Evolutionary conservation across 2,797 vertebrate species (phyloP).

Genomic region (Neoniphon sammara): DNA sequence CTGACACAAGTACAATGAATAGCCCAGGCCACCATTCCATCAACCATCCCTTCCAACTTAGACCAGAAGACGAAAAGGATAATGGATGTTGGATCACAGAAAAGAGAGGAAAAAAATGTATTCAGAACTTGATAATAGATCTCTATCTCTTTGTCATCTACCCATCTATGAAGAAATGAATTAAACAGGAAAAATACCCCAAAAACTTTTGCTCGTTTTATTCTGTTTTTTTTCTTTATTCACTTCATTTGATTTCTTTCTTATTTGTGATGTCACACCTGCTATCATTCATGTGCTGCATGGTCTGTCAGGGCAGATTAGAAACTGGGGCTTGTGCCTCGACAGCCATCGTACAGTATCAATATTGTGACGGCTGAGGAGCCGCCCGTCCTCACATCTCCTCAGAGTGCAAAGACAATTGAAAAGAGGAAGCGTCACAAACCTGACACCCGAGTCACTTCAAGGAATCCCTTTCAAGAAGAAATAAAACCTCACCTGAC

Average conservation of each 20-base stretch:
- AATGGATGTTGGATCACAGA: constrained; percentile 58
- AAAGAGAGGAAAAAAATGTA: constrained; percentile 28
- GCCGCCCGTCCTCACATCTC: constrained; percentile 83
- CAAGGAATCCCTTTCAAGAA: constrained; percentile 88
- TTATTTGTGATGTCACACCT: constrained; percentile 84
- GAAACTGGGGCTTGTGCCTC: constrained; percentile 76
- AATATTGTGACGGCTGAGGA: constrained; percentile 86
- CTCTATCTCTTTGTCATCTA: constrained; percentile 41
- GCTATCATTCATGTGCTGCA: constrained; percentile 80
- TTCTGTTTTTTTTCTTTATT: constrained; percentile 60
- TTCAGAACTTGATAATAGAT: constrained; percentile 47
- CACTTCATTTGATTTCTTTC: constrained; percentile 73
- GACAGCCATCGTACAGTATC: constrained; percentile 87
- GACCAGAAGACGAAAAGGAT: constrained; percentile 58
- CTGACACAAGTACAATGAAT: constrained; percentile 75
- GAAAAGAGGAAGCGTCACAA: constrained; percentile 84
- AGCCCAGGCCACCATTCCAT: constrained; percentile 66
- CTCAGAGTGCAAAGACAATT: constrained; percentile 83
- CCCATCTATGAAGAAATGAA: constrained; percentile 36
- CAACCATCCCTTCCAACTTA: constrained; percentile 62
- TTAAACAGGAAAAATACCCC: constrained; percentile 35
- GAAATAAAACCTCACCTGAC: constrained; percentile 85
- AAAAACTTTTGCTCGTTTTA: constrained; percentile 66
- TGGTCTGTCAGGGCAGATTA: constrained; percentile 85
- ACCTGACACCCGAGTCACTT: constrained; percentile 87